Conservation (phyloP, 2,797 vertebrate genomes). For the Rhincodon typus region DNA sequence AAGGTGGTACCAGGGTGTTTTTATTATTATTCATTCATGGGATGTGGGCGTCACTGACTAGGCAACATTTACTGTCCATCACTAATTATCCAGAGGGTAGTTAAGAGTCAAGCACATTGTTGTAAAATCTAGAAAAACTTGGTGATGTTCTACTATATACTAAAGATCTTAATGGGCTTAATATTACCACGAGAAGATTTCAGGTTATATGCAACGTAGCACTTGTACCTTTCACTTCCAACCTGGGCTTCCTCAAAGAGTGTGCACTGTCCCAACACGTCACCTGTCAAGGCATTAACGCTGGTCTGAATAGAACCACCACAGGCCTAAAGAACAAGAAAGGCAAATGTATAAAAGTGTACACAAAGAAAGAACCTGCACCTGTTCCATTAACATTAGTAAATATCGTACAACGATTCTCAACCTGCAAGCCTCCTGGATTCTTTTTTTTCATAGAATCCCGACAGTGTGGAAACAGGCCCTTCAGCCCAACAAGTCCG, state of each 20-base stretch:
- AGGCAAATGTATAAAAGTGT: not conserved
- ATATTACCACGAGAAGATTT: not conserved
- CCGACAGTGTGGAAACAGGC: too few species aligned
- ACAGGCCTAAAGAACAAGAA: slow-evolving; percentile 67
- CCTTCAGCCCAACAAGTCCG: too few species aligned
- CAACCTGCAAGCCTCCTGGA: not conserved
- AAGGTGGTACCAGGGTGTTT: too few species aligned
- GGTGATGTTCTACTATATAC: not conserved
- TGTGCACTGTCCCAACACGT: slow-evolving; percentile 82
- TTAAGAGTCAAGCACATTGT: too few species aligned
- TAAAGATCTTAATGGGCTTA: not conserved
- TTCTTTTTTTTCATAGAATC: too few species aligned
- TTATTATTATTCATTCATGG: too few species aligned
- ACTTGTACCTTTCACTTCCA: slow-evolving; percentile 82
- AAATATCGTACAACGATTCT: not conserved
- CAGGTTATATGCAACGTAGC: not conserved
- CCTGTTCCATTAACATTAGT: not conserved
- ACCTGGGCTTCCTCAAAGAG: slow-evolving; percentile 93
- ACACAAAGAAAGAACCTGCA: not conserved
- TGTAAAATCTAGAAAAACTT: not conserved
- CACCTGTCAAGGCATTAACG: slow-evolving; percentile 65
- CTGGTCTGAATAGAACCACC: slow-evolving; percentile 97
- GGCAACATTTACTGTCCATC: too few species aligned
- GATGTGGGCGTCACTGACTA: too few species aligned
- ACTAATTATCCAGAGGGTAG: too few species aligned